A percentile compares a stretch with the other conserved stretches of the same genome.
Evolutionary conservation across 2,797 vertebrate genomes (phyloP).

Genomic region (Centroberyx gerrardi): DNA sequence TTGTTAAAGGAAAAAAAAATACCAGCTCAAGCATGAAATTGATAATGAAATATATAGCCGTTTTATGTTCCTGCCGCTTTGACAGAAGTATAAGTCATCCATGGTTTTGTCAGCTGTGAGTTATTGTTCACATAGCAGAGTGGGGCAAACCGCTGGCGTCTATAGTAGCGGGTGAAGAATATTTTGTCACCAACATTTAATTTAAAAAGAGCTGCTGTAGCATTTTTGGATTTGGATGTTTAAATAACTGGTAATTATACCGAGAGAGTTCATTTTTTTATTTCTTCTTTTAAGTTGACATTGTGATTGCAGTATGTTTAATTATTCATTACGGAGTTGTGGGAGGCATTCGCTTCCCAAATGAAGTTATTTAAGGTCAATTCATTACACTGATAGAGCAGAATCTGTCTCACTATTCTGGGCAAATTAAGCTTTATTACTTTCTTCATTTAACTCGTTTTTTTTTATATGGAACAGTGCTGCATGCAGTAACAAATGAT

Average conservation of each 20-base stretch:
- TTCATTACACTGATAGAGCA: constrained; percentile 69
- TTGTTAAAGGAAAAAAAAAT: constrained; percentile 72
- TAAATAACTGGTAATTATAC: constrained; percentile 69
- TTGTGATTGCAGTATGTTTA: constrained; percentile 68
- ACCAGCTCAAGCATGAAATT: constrained; percentile 86
- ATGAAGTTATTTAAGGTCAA: constrained; percentile 72
- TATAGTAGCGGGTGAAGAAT: constrained; percentile 57
- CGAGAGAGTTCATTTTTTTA: constrained; percentile 43
- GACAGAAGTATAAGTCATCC: constrained; percentile 88
- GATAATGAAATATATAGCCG: constrained; percentile 87
- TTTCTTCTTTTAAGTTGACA: constrained; percentile 51
- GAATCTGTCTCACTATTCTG: constrained; percentile 53
- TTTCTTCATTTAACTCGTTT: constrained; percentile 41
- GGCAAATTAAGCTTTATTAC: constrained; percentile 65
- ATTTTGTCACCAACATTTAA: constrained; percentile 69
- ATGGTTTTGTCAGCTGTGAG: constrained; percentile 85
- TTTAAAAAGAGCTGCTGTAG: constrained; percentile 73
- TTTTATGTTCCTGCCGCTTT: constrained; percentile 84
- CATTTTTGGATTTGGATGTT: constrained; percentile 64
- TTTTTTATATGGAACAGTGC: constrained; percentile 32
- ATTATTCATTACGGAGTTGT: constrained; percentile 76
- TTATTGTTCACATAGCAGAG: constrained; percentile 83
- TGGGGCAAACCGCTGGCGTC: constrained; percentile 63
- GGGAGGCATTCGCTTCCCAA: constrained; percentile 46
- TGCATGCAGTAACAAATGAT: constrained; percentile 11